Evolutionary conservation across 2,888 invertebrate species (phyloP).

Genomic region (Tromatobia lineatoria): DNA sequence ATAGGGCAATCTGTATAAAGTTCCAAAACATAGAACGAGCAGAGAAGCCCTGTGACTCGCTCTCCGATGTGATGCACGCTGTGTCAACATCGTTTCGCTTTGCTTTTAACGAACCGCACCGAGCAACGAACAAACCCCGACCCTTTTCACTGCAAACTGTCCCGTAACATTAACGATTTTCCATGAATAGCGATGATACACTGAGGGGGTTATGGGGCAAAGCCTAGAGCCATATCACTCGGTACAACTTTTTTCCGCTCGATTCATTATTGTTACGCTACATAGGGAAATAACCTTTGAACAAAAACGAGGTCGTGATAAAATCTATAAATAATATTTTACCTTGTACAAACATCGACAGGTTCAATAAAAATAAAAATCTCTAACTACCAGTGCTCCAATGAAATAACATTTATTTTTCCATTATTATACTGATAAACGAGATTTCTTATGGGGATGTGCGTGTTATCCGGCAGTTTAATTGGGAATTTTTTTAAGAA

Average conservation of each 20-base stretch:
- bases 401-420: not conserved
- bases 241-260: slow-evolving; percentile 55
- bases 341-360: slow-evolving; percentile 11
- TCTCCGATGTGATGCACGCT: not conserved
- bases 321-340: slow-evolving; percentile 43
- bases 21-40: slow-evolving; percentile 14
- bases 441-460: not conserved
- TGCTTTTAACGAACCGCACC: slow-evolving; percentile 10
- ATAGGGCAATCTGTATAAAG: not conserved
- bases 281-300: slow-evolving; percentile 51
- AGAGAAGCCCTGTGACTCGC: not conserved
- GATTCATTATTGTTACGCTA: slow-evolving; percentile 57
- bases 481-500: not conserved
- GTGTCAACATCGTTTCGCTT: slow-evolving; percentile 29
- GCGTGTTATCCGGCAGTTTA: not conserved
- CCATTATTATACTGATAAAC: not conserved
- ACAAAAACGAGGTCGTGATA: slow-evolving; percentile 40
- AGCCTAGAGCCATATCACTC: slow-evolving; percentile 8
- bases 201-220: not conserved
- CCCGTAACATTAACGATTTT: slow-evolving; percentile 34
- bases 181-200: slow-evolving; percentile 30
- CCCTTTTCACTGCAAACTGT: not conserved
- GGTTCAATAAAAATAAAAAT: slow-evolving; percentile 12
- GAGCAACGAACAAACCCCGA: not conserved
- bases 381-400: not conserved